Base-by-base conservation (phyloP, 2,888 invertebrate genomes). In the Spilosoma lubricipeda region DNA sequence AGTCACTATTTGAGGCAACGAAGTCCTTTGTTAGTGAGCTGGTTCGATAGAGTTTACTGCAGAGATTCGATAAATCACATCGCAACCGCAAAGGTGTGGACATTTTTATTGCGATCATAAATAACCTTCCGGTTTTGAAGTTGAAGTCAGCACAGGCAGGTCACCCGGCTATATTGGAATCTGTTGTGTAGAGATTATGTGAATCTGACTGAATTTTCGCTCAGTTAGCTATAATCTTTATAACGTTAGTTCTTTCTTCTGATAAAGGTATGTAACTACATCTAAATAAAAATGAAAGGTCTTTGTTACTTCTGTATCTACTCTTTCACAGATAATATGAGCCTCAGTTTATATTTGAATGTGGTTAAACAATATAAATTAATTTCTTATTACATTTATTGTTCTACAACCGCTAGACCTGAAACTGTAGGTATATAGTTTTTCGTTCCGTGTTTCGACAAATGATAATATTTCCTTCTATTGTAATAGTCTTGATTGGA, bases 121-220 rank as follows among this genome's bases (percentile, higher is more conserved):
- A 74, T 81, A 75, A 72, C 67, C 8, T 48, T 42, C 64, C 70
- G 39, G 67, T 72, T 78, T 68, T 73, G 42, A 75, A 63, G 63
- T 70, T 73, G 36, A 76, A 63, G 63, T 63, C 63, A 30, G 30
- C 8, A 27, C 27, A 69, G 70, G 59, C 72, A 33, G 74, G 72
- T 69, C 75, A 71, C 56, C 70, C 72, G 64, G 64, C 79, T 73
- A 71, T 75, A 70, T 72, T 56, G 13, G 63, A 23, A 72, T 5
- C 83, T 73, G 81, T 82, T 82, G 84, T 81, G 75, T 72, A 36
- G 69, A 70, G 64, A 75, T 79, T 81, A 72, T 78, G 64, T 39
- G 67, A 30, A 30, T 72, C 72, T 73, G 65, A 70, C 75, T 75
- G 63, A 70, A 13, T 27, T 30, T 4, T 59, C 11, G n/a, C 9